Base-by-base conservation (phyloP, 1,140 invertebrate species). In the Paramacrobiotus metropolitanus region DNA sequence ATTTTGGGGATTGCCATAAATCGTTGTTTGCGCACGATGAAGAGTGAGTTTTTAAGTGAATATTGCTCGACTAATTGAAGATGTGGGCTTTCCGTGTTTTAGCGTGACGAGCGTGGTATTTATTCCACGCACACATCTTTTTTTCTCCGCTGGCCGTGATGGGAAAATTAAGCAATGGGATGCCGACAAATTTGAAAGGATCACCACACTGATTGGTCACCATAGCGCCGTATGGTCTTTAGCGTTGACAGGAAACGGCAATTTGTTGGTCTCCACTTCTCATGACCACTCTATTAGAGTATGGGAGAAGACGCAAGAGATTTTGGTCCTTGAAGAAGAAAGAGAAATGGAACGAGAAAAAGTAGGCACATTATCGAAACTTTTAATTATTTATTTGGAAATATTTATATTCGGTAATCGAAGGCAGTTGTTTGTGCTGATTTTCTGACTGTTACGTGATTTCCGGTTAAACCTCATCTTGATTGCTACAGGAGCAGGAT, bases 111-210 rank as follows among this genome's bases (percentile, higher is more conserved):
- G 83, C 59, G 68, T 96, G 2, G 78, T 83, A 67, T 97, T 97
- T 69, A 80, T 94, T 20, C 83, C 86, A 0, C 81, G 81, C 63
- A 95, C 93, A 2, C 89, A 96, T 74, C 81, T 92, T 68, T 84
- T 97, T 68, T 96, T 96, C 71, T 85, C 86, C 1, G 83, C 81
- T 62, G 86, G 88, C 0, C 93, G 89, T 74, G 93, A 98, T 75
- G 87, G 87, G 1, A 84, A 83, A 69, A 75, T 96, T 0, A 95
- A 94, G 73, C 83, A 96, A 72, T 99, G 94, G 92, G 93, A 99
- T 76, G 90, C 81, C 1, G 92, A 96, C 70, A 85, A 78, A 60
- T 96, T 87, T 70, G 80, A 90, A 67, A 86, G 88, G 74, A 89
- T 95, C 61, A 75, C 84, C 4, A 92, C 88, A 0, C 67, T 67